Evolutionary conservation across 2,797 vertebrate genomes (phyloP).

Genomic region (Pterois miles): DNA sequence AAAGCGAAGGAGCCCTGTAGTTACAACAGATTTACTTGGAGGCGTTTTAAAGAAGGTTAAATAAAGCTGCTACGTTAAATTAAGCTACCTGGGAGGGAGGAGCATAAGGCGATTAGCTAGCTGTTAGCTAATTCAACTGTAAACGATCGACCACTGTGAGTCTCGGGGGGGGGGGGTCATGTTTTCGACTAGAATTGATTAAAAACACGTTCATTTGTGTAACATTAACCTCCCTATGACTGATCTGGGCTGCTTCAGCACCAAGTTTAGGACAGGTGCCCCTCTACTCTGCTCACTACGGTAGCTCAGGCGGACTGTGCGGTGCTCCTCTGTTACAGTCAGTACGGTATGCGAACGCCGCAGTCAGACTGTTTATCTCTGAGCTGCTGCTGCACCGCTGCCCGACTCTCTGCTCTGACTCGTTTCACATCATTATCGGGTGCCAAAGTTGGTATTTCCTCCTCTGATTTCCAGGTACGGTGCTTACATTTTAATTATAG

Average conservation of each 20-base stretch:
- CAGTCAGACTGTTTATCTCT: conserved; percentile 62
- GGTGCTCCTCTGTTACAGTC: background rate
- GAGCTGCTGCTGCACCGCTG: conserved; percentile 30
- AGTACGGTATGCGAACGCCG: conserved; percentile 60
- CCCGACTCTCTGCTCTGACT: background rate
- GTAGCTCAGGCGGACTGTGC: background rate
- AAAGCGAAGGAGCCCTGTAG: background rate
- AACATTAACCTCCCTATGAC: background rate
- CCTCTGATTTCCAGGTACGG: conserved; percentile 29
- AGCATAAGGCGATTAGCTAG: background rate
- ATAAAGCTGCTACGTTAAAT: no score
- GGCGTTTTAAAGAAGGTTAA: background rate
- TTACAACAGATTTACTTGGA: background rate
- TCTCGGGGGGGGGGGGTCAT: no score
- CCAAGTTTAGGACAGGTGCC: no score
- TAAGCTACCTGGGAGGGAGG: background rate
- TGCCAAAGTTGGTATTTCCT: background rate
- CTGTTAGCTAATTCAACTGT: background rate
- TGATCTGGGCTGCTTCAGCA: background rate
- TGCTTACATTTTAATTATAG: background rate
- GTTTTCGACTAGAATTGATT: background rate
- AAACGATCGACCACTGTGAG: background rate
- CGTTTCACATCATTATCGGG: background rate
- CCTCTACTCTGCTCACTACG: conserved; percentile 14
- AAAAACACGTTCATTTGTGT: background rate